Base-by-base conservation (phyloP, 2,888 invertebrate species). In the Phaonia tiefii region DNA sequence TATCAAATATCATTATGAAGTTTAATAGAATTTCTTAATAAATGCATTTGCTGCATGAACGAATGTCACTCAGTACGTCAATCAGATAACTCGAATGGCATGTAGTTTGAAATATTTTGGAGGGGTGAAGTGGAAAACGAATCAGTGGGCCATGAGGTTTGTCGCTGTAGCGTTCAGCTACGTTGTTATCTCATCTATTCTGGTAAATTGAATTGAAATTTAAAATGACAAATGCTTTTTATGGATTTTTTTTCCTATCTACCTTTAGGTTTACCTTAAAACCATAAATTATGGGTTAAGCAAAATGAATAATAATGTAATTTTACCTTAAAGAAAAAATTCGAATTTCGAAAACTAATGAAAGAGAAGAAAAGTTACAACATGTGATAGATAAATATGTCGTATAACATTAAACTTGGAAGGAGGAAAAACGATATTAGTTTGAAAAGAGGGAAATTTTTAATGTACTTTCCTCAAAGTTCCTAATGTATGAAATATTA, bases 201-300 rank as follows among this genome's bases (percentile, higher is more conserved):
- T 22, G 8, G 54, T n/a, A n/a, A n/a, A n/a, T n/a, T n/a, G 69
- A 69, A 69, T 56, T 69, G 46, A 69, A 69, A 67, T 69, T 69
- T 54, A 42, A 56, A 69, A 69, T 69, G 69, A 69, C 54, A 69
- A 69, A 69, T 69, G 54, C 54, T 42, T 54, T 69, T 69, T 54
- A 69, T 42, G 69, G 42, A 69, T 69, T 69, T 69, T 25, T 54
- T 69, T 56, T 54, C n/a, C 10, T 25, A 17, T 66, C 5, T 58
- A 0, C 1, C 7, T 13, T n/a, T 15, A 46, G 31, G 8, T 3
- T 31, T 31, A 13, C n/a, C 26, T 13, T 65, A 44, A 65, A 10
- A 46, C 65, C 65, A 65, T 44, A 65, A 63, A 44, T n/a, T 46
- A 65, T 26, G 44, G 63, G 5, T 46, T 4, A 42, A 37, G 3